phyloP scores from a whole-genome alignment of 2,797 vertebrate genomes.

The Cyprinodon diabolis region DNA sequence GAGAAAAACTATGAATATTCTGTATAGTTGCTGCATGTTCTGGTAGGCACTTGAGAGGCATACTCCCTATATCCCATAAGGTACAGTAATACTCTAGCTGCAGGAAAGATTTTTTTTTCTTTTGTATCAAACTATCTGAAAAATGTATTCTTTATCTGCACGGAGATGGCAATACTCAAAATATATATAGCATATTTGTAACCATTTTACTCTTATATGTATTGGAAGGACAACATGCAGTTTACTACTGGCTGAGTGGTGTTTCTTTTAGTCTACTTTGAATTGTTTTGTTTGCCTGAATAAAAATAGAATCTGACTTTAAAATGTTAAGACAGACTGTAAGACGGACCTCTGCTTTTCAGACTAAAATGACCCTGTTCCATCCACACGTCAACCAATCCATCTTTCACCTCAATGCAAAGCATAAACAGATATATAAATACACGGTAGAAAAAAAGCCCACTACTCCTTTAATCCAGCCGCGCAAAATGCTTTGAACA shows the following conservation, averaged over 20 bases:
- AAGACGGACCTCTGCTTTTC: slow-evolving; percentile 65
- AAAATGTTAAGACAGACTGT: slow-evolving; percentile 67
- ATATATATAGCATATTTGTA: slow-evolving; percentile 77
- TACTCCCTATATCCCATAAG: slow-evolving; percentile 78
- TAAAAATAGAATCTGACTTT: slow-evolving; percentile 49
- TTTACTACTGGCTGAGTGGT: slow-evolving; percentile 58
- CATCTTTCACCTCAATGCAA: slow-evolving; percentile 67
- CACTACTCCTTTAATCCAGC: slow-evolving; percentile 67
- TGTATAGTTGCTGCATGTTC: slow-evolving; percentile 82
- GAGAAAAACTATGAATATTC: slow-evolving; percentile 82
- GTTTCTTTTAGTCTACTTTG: slow-evolving; percentile 54
- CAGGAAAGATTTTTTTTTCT: slow-evolving; percentile 61
- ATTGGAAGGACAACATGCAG: slow-evolving; percentile 68
- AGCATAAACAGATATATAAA: slow-evolving; percentile 65
- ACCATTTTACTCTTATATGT: slow-evolving; percentile 70
- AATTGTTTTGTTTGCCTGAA: slow-evolving; percentile 64
- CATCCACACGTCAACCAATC: slow-evolving; percentile 32
- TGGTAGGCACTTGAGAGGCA: slow-evolving; percentile 86
- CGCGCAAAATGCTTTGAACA: slow-evolving; percentile 68
- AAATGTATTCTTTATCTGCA: slow-evolving; percentile 72
- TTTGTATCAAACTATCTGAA: slow-evolving; percentile 69
- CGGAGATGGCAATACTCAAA: slow-evolving; percentile 70
- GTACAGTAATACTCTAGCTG: slow-evolving; percentile 74
- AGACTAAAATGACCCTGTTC: slow-evolving; percentile 69
- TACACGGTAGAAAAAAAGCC: slow-evolving; percentile 62